Conservation (phyloP, 2,113 vertebrate species). For the Pterophyllum scalare region DNA sequence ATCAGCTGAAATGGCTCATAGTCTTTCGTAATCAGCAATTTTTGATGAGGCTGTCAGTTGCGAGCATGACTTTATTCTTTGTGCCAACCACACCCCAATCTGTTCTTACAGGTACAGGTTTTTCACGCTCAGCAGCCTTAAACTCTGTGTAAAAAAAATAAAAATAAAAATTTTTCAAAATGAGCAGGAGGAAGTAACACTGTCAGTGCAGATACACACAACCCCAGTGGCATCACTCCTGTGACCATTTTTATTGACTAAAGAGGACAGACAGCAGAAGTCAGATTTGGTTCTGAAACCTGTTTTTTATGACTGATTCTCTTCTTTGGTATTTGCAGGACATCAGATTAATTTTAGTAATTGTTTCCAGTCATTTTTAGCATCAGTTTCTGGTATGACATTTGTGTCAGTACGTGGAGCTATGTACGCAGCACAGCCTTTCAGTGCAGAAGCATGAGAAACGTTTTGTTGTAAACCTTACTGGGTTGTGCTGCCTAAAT, state of each 20-base stretch:
- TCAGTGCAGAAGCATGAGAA: too few relatives aligned
- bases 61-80: too few relatives aligned
- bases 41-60: background rate
- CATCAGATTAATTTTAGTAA: too few relatives aligned
- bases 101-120: background rate
- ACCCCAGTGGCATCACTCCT: background rate
- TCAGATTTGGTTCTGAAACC: background rate
- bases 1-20: background rate
- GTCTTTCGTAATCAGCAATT: accelerated
- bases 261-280: background rate
- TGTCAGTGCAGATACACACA: background rate
- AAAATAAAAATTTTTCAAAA: background rate
- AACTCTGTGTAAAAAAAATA: background rate
- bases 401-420: too few relatives aligned
- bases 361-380: too few relatives aligned
- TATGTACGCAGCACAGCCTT: too few relatives aligned
- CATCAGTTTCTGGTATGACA: too few relatives aligned
- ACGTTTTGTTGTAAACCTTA: background rate
- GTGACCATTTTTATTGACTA: background rate
- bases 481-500: background rate
- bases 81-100: background rate
- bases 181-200: background rate
- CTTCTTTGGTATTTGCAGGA: background rate
- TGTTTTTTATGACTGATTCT: background rate
- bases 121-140: background rate